phyloP scores from a whole-genome alignment of 2,888 invertebrate genomes.

The Xestoiulus laeticollis region DNA sequence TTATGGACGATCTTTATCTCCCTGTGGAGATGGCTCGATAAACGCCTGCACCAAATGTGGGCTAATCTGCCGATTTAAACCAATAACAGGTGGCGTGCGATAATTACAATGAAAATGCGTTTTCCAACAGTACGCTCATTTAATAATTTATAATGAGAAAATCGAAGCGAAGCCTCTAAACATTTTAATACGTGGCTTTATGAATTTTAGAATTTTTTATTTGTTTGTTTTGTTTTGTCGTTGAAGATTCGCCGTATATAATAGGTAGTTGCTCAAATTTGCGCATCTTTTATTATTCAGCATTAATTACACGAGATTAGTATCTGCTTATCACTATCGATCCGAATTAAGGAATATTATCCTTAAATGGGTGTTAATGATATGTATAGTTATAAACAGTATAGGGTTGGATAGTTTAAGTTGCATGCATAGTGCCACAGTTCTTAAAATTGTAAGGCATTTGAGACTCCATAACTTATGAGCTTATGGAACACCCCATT shows the following conservation, averaged over 20 bases:
- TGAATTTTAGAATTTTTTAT: background rate
- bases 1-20: background rate
- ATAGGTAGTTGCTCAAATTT: background rate
- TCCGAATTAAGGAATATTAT: background rate
- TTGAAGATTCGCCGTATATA: background rate
- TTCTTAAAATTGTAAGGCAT: too few relatives aligned
- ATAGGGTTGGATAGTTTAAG: too few relatives aligned
- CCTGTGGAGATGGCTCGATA: background rate
- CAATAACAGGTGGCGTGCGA: slow-evolving; percentile 32
- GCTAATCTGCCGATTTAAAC: slow-evolving; percentile 12
- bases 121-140: background rate
- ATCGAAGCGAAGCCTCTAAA: background rate
- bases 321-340: background rate
- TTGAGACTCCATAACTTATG: too few relatives aligned
- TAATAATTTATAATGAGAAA: background rate
- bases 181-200: background rate
- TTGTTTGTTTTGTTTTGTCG: background rate
- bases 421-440: too few relatives aligned
- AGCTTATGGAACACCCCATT: too few relatives aligned
- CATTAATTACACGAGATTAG: background rate
- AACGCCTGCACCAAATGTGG: background rate
- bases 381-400: background rate
- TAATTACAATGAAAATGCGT: background rate
- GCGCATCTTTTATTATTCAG: background rate
- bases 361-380: background rate